Base-by-base conservation (phyloP, 2,888 invertebrate species). In the Choreutis nemorana region DNA sequence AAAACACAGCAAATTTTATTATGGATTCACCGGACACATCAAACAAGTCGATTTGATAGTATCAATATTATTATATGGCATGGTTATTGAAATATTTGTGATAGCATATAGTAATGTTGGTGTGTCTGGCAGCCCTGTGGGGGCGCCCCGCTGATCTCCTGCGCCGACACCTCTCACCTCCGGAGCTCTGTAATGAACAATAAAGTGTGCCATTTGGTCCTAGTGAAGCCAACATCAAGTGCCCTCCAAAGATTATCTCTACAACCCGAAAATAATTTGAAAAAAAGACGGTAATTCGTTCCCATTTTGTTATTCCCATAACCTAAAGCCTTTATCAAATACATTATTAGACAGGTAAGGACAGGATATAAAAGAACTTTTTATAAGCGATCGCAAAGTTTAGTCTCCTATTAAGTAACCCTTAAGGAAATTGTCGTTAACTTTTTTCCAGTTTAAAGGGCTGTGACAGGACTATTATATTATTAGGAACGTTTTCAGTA, bases 401-500 rank as follows among this genome's bases (percentile, higher is more conserved):
- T 56, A 50, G 48, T 56, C 50, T 57, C 45, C 58, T 62, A 72
- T 71, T 72, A 68, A 45, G 37, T n/a, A n/a, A 45, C 38, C 55
- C 53, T 45, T 57, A 51, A 59, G 44, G 60, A 73, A 67, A 72
- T 75, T 75, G 75, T 75, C 77, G 64, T 57, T 67, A 55, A 58
- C 56, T 53, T 58, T 59, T 65, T 68, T 60, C 57, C 55, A 41
- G 45, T 32, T 49, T 50, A 46, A 55, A 67, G 59, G 66, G 58
- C 60, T 75, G 72, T 71, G 75, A 78, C 77, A 77, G 67, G 67
- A 62, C 66, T 68, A 75, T 78, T 78, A 78, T 72, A 72, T 68
- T 75, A 77, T 78, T 77, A 77, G 70, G 65, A 72, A 55, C 75
- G 67, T 67, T 77, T 66, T 71, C 56, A 50, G 64, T 77, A 78